Percentiles rank a stretch among this genome's conserved stretches.
These are phyloP conservation scores for Phyllotis vaccarum DNA, from an alignment of 2,797 vertebrate species.

Conservation along the genomic window DNA sequence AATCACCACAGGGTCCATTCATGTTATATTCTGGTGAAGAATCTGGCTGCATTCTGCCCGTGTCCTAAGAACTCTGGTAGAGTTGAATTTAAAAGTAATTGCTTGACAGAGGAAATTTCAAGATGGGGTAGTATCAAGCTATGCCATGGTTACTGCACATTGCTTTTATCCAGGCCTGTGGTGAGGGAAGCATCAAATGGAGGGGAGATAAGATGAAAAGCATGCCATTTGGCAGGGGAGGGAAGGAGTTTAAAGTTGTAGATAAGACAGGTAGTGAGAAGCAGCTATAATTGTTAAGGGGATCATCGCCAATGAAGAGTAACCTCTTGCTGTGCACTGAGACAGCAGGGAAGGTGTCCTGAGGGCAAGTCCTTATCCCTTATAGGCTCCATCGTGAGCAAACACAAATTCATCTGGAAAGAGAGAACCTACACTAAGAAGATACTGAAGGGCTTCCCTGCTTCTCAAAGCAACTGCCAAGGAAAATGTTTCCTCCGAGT, in stretches of 20 bases:
- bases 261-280: not conserved
- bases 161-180: not conserved
- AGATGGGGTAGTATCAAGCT: not conserved
- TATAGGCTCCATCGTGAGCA: not conserved
- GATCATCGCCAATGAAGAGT: not conserved
- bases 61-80: not conserved
- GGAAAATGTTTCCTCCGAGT: not conserved
- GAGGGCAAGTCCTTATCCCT: not conserved
- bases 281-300: not conserved
- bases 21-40: not conserved
- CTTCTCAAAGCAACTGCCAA: not conserved
- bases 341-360: not conserved
- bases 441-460: not conserved
- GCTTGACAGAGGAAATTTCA: not conserved
- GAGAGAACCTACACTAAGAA: not conserved
- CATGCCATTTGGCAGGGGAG: not conserved
- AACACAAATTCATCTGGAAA: not conserved
- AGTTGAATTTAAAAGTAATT: not conserved
- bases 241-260: not conserved
- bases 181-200: not conserved
- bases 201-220: not conserved
- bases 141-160: not conserved
- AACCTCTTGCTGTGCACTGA: not conserved
- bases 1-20: not conserved
- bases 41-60: not conserved